Conservation (phyloP, 2,113 vertebrate genomes). For the Xenopus laevis region DNA sequence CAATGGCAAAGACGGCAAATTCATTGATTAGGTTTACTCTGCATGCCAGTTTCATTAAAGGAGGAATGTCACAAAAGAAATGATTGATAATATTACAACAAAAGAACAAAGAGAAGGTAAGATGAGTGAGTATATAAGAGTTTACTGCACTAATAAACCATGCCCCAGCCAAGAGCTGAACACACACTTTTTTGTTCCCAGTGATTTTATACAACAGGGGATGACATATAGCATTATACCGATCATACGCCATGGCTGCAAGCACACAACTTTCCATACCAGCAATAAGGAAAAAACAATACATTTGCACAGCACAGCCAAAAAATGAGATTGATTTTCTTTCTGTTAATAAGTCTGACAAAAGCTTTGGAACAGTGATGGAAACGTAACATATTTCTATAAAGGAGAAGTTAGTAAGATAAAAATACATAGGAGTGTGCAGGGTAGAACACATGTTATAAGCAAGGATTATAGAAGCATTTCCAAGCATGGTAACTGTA, state of each 20-base stretch:
- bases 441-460: not conserved
- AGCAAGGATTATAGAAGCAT: conserved; percentile 1
- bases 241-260: conserved; percentile 30
- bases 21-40: not conserved
- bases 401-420: conserved; percentile 25
- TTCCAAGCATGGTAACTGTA: conserved; percentile 14
- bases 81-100: conserved; percentile 24
- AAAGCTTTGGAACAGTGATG: conserved; percentile 19
- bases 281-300: conserved; percentile 14
- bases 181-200: conserved; percentile 20
- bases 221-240: conserved; percentile 26
- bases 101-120: conserved; percentile 20
- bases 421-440: conserved; percentile 33
- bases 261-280: conserved; percentile 18
- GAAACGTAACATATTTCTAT: conserved; percentile 33
- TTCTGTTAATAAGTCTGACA: not conserved
- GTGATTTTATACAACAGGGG: conserved; percentile 15
- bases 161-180: not conserved
- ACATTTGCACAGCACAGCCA: conserved; percentile 25
- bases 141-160: conserved; percentile 22
- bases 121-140: conserved; percentile 7
- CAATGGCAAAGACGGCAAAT: conserved; percentile 1
- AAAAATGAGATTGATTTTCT: conserved; percentile 26
- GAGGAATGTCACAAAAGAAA: conserved; percentile 32
- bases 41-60: conserved; percentile 23